phyloP scores from a whole-genome alignment of 2,888 invertebrate species.

The Tetranychus truncatus region DNA sequence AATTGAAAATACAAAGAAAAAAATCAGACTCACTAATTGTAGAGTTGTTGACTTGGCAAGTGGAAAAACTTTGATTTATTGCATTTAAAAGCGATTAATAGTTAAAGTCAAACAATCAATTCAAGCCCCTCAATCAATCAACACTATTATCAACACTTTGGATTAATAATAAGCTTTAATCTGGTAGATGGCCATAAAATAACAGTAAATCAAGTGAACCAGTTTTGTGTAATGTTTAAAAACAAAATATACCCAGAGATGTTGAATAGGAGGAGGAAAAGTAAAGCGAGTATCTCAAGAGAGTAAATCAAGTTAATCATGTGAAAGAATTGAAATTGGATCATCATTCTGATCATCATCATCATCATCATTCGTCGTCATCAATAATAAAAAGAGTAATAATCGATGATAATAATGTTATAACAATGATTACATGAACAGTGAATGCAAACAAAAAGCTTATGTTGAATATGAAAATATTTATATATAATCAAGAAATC shows the following conservation, averaged over 20 bases:
- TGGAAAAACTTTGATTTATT: too few relatives aligned
- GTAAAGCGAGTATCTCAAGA: not conserved
- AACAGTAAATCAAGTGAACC: constrained; percentile 6
- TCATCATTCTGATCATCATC: not conserved
- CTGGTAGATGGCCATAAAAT: not conserved
- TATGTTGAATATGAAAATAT: not conserved
- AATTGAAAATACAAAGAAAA: too few relatives aligned
- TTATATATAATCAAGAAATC: not conserved
- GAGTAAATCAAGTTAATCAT: not conserved
- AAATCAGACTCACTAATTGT: too few relatives aligned
- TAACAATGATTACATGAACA: not conserved
- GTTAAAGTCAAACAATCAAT: too few relatives aligned
- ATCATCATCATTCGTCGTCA: not conserved
- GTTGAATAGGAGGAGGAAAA: not conserved
- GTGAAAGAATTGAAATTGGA: not conserved
- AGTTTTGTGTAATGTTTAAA: not conserved
- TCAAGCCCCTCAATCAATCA: too few relatives aligned
- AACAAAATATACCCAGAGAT: not conserved
- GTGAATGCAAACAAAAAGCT: not conserved
- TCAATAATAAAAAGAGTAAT: not conserved
- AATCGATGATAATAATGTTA: not conserved
- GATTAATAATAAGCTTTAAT: too few relatives aligned
- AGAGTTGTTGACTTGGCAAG: too few relatives aligned
- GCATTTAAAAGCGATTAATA: too few relatives aligned
- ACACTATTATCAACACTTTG: too few relatives aligned